Base-by-base conservation (phyloP, 2,113 vertebrate species). In the Platysternon megacephalum region DNA sequence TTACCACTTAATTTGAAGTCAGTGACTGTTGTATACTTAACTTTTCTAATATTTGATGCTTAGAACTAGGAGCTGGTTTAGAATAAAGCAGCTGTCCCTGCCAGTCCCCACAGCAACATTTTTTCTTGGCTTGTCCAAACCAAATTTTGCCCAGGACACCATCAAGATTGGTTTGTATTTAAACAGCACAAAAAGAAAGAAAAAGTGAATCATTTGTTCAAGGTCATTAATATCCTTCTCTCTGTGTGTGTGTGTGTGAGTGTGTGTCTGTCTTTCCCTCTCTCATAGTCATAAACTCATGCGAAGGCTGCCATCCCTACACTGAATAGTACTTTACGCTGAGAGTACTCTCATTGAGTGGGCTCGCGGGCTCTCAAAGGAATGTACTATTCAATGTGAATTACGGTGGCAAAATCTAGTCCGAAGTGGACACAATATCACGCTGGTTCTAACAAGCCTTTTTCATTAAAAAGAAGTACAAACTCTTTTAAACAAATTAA, bases 1-100 rank as follows among this genome's bases (percentile, higher is more conserved):
- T 97, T 98, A 95, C 58, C 88, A 93, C 95, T 98, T 98, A 97
- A 98, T 98, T 97, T 97, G 95, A 97, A 98, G 87, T 90, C 95
- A 96, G 93, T 95, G 97, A 92, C 92, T 97, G 86, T 90, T 94
- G 55, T 97, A 93, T 95, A 91, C 74, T 97, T 97, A 97, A 95
- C 90, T 97, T 97, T 96, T 94, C 85, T 97, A 81, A 55, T 61
- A 79, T 95, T 68, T 94, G 81, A 89, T 80, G 28, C 86, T 52
- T 89, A 94, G 28, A 76, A 85, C 87, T 96, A 86, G 88, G 42
- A 97, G 84, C 19, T 8, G 94, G 44, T 76, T 76, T 95, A 83
- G 87, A 97, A 96, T 93, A 96, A 94, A 96, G 53, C 85, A 95
- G 56, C 87, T 85, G 91, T 92, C 91, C 87, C 86, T 93, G 86